Base-by-base conservation (phyloP, 1,140 invertebrate genomes). In the Protaetia brevitarsis region DNA sequence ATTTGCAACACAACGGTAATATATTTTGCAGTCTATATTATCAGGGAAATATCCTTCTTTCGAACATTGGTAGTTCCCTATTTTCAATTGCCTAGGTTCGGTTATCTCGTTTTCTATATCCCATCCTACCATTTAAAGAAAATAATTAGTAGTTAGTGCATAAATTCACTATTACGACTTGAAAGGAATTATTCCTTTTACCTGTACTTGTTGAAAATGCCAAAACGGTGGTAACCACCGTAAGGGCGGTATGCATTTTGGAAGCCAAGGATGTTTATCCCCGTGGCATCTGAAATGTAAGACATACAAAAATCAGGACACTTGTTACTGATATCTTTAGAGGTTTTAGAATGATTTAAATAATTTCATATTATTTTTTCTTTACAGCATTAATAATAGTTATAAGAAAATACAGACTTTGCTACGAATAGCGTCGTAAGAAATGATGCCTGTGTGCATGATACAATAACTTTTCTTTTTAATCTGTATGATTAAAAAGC, bases 1-100 rank as follows among this genome's bases (percentile, higher is more conserved):
- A 64, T 68, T 69, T 13, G 34, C 37, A 0, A 74, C 68, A 60
- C 77, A 78, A 68, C 76, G 65, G 57, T 74, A 76, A 41, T 73
- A 76, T 11, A 69, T 63, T 45, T 63, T 65, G 62, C 77, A 78
- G 65, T 76, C 71, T 8, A 65, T 26, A 6, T 64, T 57, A 66
- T 77, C 75, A 0, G 71, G 59, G 66, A 73, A 71, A 19, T 70
- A 74, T 16, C 77, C 77, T 72, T 78, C 76, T 21, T 59, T 64
- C 2, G 68, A 66, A 65, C 71, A 73, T 37, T 59, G 57, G 3
- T 29, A 59, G 19, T 51, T 16, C 11, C 41, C 19, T 23, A 19
- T 23, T 51, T 19, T 51, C 26, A 19, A 8, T 51, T 51, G 16
- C 19, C 19, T 51, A 5, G 19, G 16, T 51, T 16, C 19, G n/a